These are phyloP conservation scores for Synanceia verrucosa DNA, from an alignment of 2,797 vertebrate genomes.

Conservation along the genomic window DNA sequence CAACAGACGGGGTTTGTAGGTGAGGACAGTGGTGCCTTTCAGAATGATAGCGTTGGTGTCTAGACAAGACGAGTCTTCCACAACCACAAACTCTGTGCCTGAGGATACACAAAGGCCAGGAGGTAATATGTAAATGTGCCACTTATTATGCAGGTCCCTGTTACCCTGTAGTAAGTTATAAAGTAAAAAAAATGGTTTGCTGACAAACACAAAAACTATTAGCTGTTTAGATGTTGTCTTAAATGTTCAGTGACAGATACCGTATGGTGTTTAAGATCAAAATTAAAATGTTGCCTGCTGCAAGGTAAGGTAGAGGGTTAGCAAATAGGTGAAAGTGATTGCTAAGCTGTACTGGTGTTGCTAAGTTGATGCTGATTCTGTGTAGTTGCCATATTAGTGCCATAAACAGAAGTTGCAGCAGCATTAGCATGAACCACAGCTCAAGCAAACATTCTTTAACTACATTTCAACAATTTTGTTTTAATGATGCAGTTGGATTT, in stretches of 20 bases:
- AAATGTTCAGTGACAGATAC: not conserved
- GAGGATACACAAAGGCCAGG: not conserved
- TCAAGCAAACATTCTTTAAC: not conserved
- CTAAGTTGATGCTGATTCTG: not conserved
- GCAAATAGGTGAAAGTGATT: not conserved
- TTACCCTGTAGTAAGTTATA: not conserved
- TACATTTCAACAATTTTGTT: not conserved
- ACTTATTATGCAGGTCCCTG: not conserved
- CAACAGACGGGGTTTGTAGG: conserved; percentile 93
- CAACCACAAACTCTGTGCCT: conserved; percentile 98
- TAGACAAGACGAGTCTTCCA: conserved; percentile 92
- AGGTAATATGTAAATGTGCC: too few species aligned
- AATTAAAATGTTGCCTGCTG: not conserved
- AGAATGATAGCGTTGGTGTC: conserved; percentile 95
- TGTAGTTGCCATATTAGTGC: not conserved
- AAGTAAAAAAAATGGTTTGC: not conserved
- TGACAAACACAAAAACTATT: not conserved
- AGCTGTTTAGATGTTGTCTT: not conserved
- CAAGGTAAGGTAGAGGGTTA: too few species aligned
- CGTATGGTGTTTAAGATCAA: not conserved
- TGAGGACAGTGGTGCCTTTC: conserved; percentile 96
- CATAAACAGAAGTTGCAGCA: not conserved
- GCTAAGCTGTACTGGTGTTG: not conserved
- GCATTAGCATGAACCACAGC: not conserved
- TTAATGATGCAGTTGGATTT: not conserved